Evolutionary conservation across 2,888 invertebrate genomes (phyloP).

Genomic region (Hermodice carunculata): DNA sequence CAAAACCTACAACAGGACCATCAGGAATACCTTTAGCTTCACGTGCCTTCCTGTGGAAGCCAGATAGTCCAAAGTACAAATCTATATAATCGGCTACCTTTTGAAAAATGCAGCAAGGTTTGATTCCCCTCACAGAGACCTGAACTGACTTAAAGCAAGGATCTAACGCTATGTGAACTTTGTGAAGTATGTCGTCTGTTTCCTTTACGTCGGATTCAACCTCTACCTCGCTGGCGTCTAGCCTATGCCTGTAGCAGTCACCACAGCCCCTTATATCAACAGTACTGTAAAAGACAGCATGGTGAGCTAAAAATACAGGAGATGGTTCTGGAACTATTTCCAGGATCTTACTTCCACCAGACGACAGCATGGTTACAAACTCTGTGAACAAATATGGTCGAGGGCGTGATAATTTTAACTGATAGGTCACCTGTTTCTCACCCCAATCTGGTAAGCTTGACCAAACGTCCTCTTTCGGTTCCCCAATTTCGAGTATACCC

Average conservation of each 20-base stretch:
- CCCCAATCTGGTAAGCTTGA: conserved; percentile 50
- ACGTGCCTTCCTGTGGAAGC: too few relatives aligned
- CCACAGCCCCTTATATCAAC: conserved; percentile 47
- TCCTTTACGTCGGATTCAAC: conserved; percentile 17
- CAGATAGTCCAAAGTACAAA: too few relatives aligned
- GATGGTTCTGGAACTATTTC: conserved; percentile 45
- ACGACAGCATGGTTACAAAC: conserved; percentile 37
- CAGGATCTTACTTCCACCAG: conserved; percentile 37
- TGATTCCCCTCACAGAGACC: conserved; percentile 43
- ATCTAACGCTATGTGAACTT: conserved; percentile 46
- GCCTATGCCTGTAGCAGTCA: conserved; percentile 39
- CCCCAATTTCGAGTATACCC: conserved; percentile 41
- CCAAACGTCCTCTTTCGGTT: conserved; percentile 45
- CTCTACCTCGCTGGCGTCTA: conserved; percentile 22
- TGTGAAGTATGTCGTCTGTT: conserved; percentile 45
- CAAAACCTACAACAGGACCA: conserved; percentile 43
- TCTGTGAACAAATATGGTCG: conserved; percentile 43
- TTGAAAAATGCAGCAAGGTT: conserved; percentile 48
- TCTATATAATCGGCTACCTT: conserved; percentile 45
- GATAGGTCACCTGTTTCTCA: conserved; percentile 49
- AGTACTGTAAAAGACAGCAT: conserved; percentile 45
- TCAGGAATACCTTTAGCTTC: too few relatives aligned
- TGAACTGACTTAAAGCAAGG: conserved; percentile 38
- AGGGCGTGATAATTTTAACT: conserved; percentile 37
- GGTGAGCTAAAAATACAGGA: conserved; percentile 45